Percentiles rank a stretch among this genome's conserved stretches.
phyloP scores from a whole-genome alignment of 2,113 vertebrate species.

The Oceanites oceanicus region DNA sequence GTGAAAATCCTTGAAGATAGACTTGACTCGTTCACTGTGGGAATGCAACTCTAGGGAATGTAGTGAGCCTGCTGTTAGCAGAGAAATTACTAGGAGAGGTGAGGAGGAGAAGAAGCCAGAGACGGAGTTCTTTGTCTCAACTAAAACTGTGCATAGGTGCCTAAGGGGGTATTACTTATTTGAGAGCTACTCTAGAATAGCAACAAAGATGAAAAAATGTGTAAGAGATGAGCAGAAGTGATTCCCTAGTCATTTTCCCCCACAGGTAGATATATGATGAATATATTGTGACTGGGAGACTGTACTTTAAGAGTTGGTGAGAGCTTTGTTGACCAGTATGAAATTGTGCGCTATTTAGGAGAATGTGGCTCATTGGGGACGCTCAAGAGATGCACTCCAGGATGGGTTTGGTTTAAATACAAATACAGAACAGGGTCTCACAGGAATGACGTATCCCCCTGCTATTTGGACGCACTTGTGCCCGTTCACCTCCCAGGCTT shows the following conservation, averaged over 20 bases:
- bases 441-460: accelerated
- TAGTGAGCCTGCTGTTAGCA: background rate
- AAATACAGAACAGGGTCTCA: background rate
- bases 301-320: background rate
- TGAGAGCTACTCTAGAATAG: background rate
- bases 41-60: background rate
- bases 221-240: background rate
- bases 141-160: background rate
- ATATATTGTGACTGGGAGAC: background rate
- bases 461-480: background rate
- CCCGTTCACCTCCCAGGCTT: accelerated
- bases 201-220: background rate
- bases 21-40: background rate
- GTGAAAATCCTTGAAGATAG: background rate
- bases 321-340: background rate
- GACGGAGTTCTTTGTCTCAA: background rate
- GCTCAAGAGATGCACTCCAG: background rate
- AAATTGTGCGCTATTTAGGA: background rate
- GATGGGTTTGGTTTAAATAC: background rate
- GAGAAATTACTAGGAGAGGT: background rate
- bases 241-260: background rate
- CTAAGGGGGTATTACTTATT: background rate
- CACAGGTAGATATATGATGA: background rate
- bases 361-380: background rate
- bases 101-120: background rate